A percentile compares a stretch with the other conserved stretches of the same genome.
Evolutionary conservation across 2,113 vertebrate genomes (phyloP).

Genomic region (Carassius auratus): DNA sequence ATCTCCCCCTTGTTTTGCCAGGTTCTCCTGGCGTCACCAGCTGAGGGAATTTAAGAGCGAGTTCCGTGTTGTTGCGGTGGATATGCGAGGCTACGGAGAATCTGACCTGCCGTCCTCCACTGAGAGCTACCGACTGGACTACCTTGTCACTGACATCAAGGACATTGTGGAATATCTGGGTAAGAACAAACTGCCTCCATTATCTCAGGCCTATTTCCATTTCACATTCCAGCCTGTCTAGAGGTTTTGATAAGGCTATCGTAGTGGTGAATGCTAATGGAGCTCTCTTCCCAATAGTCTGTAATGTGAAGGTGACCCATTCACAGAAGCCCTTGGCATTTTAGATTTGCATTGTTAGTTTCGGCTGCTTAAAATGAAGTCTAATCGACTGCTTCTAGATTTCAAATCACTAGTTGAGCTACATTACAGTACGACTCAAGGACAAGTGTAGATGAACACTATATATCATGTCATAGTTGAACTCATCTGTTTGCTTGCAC

Average conservation of each 20-base stretch:
- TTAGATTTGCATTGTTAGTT: not conserved
- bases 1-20: slow-evolving; percentile 58
- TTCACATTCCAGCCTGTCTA: slow-evolving; percentile 24
- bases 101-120: slow-evolving; percentile 86
- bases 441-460: not conserved
- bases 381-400: not conserved
- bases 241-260: slow-evolving; percentile 31
- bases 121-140: slow-evolving; percentile 88
- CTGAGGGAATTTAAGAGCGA: slow-evolving; percentile 96
- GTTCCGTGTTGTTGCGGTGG: slow-evolving; percentile 93
- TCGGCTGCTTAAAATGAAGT: not conserved
- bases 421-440: not conserved
- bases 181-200: slow-evolving; percentile 66
- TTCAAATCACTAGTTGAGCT: not conserved
- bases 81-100: slow-evolving; percentile 96
- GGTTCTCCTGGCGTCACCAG: slow-evolving; percentile 98
- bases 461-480: slow-evolving; percentile 57
- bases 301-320: slow-evolving; percentile 1
- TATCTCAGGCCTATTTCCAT: slow-evolving; percentile 18
- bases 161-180: slow-evolving; percentile 96
- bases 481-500: slow-evolving; percentile 34
- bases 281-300: slow-evolving; percentile 7
- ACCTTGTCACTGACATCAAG: slow-evolving; percentile 91
- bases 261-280: slow-evolving; percentile 27
- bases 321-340: slow-evolving; percentile 35